Evolutionary conservation across 2,113 vertebrate species (phyloP).

Genomic region (Dolichotis patagonum): DNA sequence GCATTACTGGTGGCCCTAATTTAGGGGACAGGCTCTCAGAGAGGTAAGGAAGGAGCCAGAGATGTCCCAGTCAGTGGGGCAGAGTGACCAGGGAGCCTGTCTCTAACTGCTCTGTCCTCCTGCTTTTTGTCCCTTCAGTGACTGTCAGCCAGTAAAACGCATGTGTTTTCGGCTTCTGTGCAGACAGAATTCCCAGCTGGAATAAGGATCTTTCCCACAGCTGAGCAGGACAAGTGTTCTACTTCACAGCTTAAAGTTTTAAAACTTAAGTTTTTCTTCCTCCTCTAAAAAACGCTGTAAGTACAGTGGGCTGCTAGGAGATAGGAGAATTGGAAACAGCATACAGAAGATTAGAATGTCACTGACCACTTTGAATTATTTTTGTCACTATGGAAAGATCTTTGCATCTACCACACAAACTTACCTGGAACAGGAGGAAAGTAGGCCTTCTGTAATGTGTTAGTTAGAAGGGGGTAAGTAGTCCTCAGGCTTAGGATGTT

Average conservation of each 20-base stretch:
- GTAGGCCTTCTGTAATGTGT: neutral
- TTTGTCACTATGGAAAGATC: neutral
- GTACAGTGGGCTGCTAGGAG: neutral
- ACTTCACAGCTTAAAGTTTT: slow-evolving; percentile 1
- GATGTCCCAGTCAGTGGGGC: neutral
- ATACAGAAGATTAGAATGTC: neutral
- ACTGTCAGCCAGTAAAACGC: neutral
- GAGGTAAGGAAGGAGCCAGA: neutral
- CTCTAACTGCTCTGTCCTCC: too few species aligned
- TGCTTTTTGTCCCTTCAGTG: neutral
- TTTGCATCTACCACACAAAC: neutral
- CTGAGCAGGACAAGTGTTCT: neutral
- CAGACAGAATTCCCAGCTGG: neutral
- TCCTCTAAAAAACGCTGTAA: neutral
- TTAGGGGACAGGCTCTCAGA: neutral
- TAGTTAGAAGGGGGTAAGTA: neutral
- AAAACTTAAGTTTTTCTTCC: neutral
- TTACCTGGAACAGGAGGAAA: neutral
- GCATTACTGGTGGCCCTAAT: neutral
- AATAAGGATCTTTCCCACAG: neutral
- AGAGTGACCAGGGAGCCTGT: neutral
- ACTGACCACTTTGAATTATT: neutral
- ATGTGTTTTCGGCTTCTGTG: neutral
- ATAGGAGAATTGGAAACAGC: neutral
- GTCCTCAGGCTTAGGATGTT: neutral